Evolutionary conservation across 2,888 invertebrate species (phyloP).

Genomic region (Eilema depressum): DNA sequence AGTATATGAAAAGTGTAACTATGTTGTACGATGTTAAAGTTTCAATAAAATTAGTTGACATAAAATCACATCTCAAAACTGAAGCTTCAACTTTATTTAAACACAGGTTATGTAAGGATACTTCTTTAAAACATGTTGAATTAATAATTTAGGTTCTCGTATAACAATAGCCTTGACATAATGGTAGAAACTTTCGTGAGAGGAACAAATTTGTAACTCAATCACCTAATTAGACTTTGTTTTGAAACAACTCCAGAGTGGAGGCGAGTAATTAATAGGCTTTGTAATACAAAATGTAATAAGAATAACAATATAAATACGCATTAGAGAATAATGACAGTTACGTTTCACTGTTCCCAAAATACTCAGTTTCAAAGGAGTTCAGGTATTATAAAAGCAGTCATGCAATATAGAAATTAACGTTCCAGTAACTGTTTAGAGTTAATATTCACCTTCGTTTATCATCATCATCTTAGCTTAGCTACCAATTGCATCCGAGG

Average conservation of each 20-base stretch:
- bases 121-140: constrained; percentile 51
- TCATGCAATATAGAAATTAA: background rate
- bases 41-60: too few species aligned
- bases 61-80: too few species aligned
- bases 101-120: constrained; percentile 17
- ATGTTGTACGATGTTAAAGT: too few species aligned
- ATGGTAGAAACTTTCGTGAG: constrained; percentile 58
- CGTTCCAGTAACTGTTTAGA: too few species aligned
- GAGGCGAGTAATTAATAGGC: constrained; percentile 66
- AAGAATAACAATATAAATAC: constrained; percentile 32
- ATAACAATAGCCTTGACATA: constrained; percentile 63
- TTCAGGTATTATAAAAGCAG: background rate
- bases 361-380: background rate
- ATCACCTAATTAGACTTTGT: constrained; percentile 79
- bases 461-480: too few species aligned
- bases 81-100: background rate
- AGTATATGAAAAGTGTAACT: too few species aligned
- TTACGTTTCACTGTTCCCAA: background rate
- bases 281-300: constrained; percentile 48
- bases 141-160: constrained; percentile 44
- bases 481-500: too few species aligned
- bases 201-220: constrained; percentile 75
- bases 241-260: constrained; percentile 64
- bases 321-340: constrained; percentile 3
- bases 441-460: background rate